Base-by-base conservation (phyloP, 2,888 invertebrate genomes). In the Heliconius ethilla region DNA sequence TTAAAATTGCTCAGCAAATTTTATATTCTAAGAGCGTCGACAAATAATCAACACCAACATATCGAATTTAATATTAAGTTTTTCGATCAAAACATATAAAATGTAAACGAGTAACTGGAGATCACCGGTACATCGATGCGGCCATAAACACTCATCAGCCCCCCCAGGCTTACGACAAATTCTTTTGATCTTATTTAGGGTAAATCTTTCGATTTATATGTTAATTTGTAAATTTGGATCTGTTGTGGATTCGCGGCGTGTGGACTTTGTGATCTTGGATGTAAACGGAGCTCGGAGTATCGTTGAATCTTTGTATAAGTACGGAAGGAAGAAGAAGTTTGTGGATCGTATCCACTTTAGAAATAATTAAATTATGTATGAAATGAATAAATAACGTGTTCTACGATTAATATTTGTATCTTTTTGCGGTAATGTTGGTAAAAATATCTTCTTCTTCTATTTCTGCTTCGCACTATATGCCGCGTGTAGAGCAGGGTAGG, bases 151-250 rank as follows among this genome's bases (percentile, higher is more conserved):
- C 90, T 92, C 91, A 92, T 92, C 90, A 91, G 87, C 82, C 86
- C 86, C 59, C 87, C 84, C 84, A 87, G 79, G 87, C 90, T 89
- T 89, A 87, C 90, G 90, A 91, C 91, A 92, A 92, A 92, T 92
- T 92, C 91, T 89, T 91, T 92, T 93, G 92, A 92, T 92, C 92
- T 91, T 92, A 91, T 92, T 92, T 91, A 90, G 91, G 91, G 91
- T 89, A 92, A 93, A 92, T 92, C 92, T 92, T 93, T 93, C 93
- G 92, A 93, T 93, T 92, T 93, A 93, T 92, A 93, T 93, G 93
- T 92, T 92, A 93, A 93, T 93, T 92, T 91, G 87, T 86, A 89
- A 91, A 92, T 93, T 92, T 91, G 92, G 91, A 92, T 92, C 90
- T 89, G 86, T 89, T 87, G 88, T 88, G 88, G 88, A 87, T 87